Evolutionary conservation across 2,888 invertebrate genomes (phyloP).

Genomic region (Drosophila multiciliata): DNA sequence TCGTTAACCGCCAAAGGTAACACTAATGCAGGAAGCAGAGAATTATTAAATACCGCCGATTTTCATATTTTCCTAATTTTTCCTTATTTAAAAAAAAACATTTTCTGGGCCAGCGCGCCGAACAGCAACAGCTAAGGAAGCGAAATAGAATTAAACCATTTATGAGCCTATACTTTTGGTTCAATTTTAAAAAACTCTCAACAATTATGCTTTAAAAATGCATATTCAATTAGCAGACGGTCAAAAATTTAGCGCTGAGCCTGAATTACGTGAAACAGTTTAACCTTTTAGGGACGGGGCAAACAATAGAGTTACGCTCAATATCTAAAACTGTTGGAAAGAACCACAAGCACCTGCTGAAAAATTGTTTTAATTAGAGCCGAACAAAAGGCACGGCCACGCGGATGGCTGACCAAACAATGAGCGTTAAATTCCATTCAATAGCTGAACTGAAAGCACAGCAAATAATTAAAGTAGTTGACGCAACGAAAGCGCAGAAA

Average conservation of each 20-base stretch:
- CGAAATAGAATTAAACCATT: constrained; percentile 24
- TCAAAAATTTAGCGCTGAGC: constrained; percentile 43
- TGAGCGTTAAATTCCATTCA: constrained; percentile 78
- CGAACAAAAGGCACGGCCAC: constrained; percentile 60
- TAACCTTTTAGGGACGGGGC: constrained; percentile 17
- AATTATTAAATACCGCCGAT: constrained; percentile 50
- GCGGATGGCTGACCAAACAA: constrained; percentile 60
- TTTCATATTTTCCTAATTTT: constrained; percentile 13
- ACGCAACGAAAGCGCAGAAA: constrained; percentile 41
- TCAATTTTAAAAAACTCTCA: constrained; percentile 18
- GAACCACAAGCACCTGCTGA: constrained; percentile 73
- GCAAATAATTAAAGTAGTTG: constrained; percentile 76
- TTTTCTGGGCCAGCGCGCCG: constrained; percentile 70
- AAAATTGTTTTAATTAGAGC: constrained; percentile 76
- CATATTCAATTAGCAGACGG: constrained; percentile 64
- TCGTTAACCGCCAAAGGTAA: constrained; percentile 73
- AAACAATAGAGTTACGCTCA: constrained; percentile 9
- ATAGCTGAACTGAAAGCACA: constrained; percentile 69
- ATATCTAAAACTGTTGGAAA: constrained; percentile 18
- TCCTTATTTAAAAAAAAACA: constrained; percentile 48
- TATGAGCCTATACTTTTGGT: constrained; percentile 10
- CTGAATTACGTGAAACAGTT: constrained; percentile 23
- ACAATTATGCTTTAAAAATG: constrained; percentile 53
- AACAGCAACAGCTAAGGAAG: constrained; percentile 35
- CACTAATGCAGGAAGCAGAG: constrained; percentile 25